Conservation (phyloP, 2,797 vertebrate species). For the Siniperca obscura region DNA sequence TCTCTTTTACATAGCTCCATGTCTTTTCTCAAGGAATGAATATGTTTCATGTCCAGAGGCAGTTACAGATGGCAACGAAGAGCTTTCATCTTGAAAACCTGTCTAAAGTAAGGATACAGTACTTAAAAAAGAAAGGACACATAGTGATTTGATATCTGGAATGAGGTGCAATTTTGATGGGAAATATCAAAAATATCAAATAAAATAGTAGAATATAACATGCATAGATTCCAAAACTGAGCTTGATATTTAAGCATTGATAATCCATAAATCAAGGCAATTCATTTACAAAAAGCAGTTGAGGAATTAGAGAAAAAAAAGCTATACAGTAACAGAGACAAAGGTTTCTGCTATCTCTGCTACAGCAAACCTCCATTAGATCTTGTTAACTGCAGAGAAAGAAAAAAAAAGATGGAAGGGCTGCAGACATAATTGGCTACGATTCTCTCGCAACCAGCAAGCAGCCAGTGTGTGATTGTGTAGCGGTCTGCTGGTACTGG, state of each 20-base stretch:
- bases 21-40: slow-evolving; percentile 50
- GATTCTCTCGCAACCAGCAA: slow-evolving; percentile 26
- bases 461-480: slow-evolving; percentile 45
- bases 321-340: neutral
- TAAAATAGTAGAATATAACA: neutral
- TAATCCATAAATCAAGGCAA: slow-evolving; percentile 2
- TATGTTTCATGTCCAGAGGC: slow-evolving; percentile 45
- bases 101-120: slow-evolving; percentile 1
- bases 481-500: slow-evolving; percentile 42
- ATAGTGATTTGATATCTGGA: neutral
- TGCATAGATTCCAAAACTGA: neutral
- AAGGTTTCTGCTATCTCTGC: slow-evolving; percentile 12
- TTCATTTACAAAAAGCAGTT: neutral
- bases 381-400: slow-evolving; percentile 33
- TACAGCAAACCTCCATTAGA: slow-evolving; percentile 54
- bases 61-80: slow-evolving; percentile 40
- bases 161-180: neutral
- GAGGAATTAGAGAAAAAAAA: neutral
- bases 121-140: slow-evolving; percentile 8
- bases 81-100: slow-evolving; percentile 56
- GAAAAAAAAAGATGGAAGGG: slow-evolving; percentile 15
- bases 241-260: neutral
- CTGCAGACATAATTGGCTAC: slow-evolving; percentile 60
- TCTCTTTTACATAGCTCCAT: slow-evolving; percentile 20
- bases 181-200: slow-evolving; percentile 14